Conservation (phyloP, 2,797 vertebrate species). For the Nothura maculosa region DNA sequence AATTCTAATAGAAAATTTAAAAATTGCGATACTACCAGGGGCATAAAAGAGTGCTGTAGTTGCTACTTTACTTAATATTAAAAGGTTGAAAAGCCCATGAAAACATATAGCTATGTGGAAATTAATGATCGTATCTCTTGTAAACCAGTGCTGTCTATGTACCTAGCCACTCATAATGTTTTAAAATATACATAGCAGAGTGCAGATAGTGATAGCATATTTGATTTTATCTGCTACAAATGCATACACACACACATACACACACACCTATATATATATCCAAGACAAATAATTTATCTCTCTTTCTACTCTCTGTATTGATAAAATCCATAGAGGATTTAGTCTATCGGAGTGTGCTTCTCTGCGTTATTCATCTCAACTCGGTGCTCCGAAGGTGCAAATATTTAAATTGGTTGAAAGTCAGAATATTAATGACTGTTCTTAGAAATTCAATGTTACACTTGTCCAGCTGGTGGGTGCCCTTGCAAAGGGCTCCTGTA, state of each 20-base stretch:
- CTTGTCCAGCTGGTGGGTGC: constrained; percentile 18
- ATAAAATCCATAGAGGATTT: constrained; percentile 63
- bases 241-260: not conserved
- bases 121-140: constrained; percentile 78
- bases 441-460: constrained; percentile 29
- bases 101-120: constrained; percentile 69
- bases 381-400: constrained; percentile 51
- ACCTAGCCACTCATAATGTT: constrained; percentile 69
- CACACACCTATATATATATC: constrained; percentile 7
- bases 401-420: constrained; percentile 74
- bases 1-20: constrained; percentile 21
- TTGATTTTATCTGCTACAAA: constrained; percentile 75
- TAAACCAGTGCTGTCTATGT: constrained; percentile 57
- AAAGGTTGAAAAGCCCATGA: constrained; percentile 72
- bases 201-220: constrained; percentile 72
- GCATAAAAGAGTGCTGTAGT: constrained; percentile 30
- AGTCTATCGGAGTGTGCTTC: constrained; percentile 41
- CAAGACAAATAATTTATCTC: constrained; percentile 66
- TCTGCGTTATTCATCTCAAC: constrained; percentile 60
- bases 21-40: constrained; percentile 31
- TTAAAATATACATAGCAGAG: constrained; percentile 75
- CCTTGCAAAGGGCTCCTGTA: not conserved
- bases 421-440: constrained; percentile 37
- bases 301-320: constrained; percentile 41
- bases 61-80: constrained; percentile 72